phyloP scores from a whole-genome alignment of 2,113 vertebrate genomes.

The Maccullochella peelii region DNA sequence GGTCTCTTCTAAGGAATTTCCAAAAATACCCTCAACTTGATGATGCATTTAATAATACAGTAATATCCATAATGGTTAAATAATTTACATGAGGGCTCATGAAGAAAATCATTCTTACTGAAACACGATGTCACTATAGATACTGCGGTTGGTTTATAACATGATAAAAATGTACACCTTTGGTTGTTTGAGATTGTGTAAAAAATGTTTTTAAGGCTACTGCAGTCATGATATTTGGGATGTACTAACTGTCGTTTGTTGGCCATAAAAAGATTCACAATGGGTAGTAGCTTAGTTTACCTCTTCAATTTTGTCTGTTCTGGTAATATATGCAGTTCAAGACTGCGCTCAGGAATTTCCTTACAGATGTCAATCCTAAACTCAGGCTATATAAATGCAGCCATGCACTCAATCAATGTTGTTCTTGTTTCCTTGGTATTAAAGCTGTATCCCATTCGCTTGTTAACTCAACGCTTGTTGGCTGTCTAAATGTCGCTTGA shows the following conservation, averaged over 20 bases:
- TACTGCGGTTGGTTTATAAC: neutral
- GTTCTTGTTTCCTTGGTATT: neutral
- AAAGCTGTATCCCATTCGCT: constrained; percentile 17
- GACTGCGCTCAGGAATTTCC: neutral
- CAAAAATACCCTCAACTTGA: constrained; percentile 18
- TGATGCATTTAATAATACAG: constrained; percentile 38
- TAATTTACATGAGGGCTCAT: constrained; percentile 9
- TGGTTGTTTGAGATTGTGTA: neutral
- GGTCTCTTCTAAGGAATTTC: neutral
- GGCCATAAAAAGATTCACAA: neutral
- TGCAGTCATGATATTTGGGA: neutral
- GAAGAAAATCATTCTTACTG: neutral
- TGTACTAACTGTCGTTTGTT: neutral
- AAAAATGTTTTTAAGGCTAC: neutral
- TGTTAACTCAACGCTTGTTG: constrained; percentile 14
- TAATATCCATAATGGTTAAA: constrained; percentile 9
- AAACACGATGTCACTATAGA: constrained; percentile 8
- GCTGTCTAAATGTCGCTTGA: neutral
- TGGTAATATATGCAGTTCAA: neutral
- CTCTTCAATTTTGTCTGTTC: neutral
- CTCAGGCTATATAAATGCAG: neutral
- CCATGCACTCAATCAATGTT: constrained; percentile 1
- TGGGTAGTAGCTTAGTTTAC: neutral
- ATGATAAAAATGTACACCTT: neutral
- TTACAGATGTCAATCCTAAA: constrained; percentile 10